Base-by-base conservation (phyloP, 2,797 vertebrate genomes). In the Gymnoscopelus microlampas region DNA sequence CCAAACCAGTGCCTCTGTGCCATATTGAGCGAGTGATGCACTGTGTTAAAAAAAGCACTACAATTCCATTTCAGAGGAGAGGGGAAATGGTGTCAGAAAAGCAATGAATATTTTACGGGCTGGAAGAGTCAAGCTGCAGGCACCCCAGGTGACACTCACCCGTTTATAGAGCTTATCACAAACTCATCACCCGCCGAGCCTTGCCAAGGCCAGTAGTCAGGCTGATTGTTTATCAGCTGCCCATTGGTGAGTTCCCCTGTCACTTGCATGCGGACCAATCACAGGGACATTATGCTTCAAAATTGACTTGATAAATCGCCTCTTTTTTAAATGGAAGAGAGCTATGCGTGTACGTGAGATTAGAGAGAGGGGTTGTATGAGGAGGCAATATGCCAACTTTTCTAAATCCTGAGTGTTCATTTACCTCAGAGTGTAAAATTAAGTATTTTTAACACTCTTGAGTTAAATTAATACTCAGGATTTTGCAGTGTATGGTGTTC, bases 61-160 rank as follows among this genome's bases (percentile, higher is more conserved):
- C 59, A 81, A 87, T 88, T 83, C 79, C 74, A 85, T 88, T 84
- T 87, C 76, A 85, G 82, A 88, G 82, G 83, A 58, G 71, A 82
- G 67, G 74, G 77, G 66, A 26, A 47, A 26, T n/a, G 44, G 54
- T 49, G 47, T 44, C 35, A 50, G 87, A 91, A 89, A 79, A 79
- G 86, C 88, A 85, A 92, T 93, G 90, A 92, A 94, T 93, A 91
- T 92, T 92, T 93, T 89, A 91, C 83, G 85, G 87, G 78, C 81
- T 48, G 74, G 66, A 80, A 78, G 84, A 65, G 70, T 67, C 47
- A 68, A 75, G 79, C 85, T 77, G 75, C 85, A 72, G 78, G 75
- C 84, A 72, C 88, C 85, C 72, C 73, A 76, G 85, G 87, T 89
- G 87, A 85, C 81, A 78, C 71, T 65, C 39, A 54, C 19, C 53